A percentile compares a stretch with the other conserved stretches of the same genome.
phyloP scores from a whole-genome alignment of 2,797 vertebrate genomes.

The Leucoraja ocellata region DNA sequence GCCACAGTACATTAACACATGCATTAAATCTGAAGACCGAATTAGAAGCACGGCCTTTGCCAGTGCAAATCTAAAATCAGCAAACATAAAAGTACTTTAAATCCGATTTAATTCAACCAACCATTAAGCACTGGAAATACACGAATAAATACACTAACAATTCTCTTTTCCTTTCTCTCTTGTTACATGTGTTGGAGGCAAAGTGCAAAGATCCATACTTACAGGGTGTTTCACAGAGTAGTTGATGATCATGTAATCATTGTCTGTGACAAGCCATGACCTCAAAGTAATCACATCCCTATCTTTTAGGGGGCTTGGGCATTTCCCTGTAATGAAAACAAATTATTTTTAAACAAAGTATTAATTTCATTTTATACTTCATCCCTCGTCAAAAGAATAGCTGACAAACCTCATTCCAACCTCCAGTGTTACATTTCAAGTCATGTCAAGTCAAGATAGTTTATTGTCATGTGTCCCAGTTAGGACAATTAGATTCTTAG shows the following conservation, averaged over 20 bases:
- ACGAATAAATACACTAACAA: not conserved
- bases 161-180: not conserved
- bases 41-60: not conserved
- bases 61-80: not conserved
- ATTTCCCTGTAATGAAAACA: conserved; percentile 54
- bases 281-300: conserved; percentile 65
- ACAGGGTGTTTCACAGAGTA: conserved; percentile 68
- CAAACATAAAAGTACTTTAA: not conserved
- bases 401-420: not conserved
- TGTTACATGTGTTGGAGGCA: not conserved
- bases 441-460: too few species aligned
- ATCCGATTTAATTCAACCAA: not conserved
- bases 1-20: not conserved
- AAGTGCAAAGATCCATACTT: conserved; percentile 39
- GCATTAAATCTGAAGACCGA: not conserved
- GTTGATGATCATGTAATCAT: conserved; percentile 59
- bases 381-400: not conserved
- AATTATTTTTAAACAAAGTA: not conserved
- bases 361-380: not conserved
- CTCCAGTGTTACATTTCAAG: not conserved
- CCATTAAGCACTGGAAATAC: not conserved
- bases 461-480: too few species aligned
- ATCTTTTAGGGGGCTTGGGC: conserved; percentile 61
- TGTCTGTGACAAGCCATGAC: conserved; percentile 60
- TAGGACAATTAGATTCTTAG: too few species aligned